Evolutionary conservation across 2,888 invertebrate genomes (phyloP), one percentile per base, ranked within the genome.

Genomic region (Carabus problematicus): DNA sequence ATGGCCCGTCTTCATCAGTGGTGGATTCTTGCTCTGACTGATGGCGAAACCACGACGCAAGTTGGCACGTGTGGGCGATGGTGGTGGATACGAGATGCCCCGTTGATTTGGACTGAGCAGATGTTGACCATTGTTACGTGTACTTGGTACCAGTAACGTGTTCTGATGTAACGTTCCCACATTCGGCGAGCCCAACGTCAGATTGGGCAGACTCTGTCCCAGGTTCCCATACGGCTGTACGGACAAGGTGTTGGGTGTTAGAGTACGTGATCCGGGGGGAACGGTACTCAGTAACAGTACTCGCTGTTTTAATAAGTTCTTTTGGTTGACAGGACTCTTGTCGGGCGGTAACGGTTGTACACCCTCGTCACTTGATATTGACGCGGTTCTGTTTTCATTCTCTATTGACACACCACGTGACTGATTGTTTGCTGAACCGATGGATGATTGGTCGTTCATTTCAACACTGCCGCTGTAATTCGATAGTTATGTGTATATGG

Each of bases 61-160:
- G 63, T 89, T 89, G 60, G 85, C 89, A 77, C 90, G 87, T 70
- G 86, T 85, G 68, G 86, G 93, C 73, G 92, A 93, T 19, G 92
- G 92, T 7, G 94, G 94, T 66, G 94, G 93, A 80, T 94, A 93
- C 72, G 92, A 93, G 71, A 89, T 89, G 71, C 93, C 93, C 75
- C 89, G 85, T 76, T 88, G 86, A 75, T 88, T 86, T 8, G 89
- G 86, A 77, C 85, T 87, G 75, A 84, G 77, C 75, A 84, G 80
- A 75, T 80, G 83, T 70, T 75, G 78, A 70, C 82, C 82, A n/a
- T n/a, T n/a, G 70, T 77, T 80, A 72, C 79, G 80, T 71, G 80
- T 79, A 75, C 83, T 84, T 72, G 86, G 86, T 77, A 86, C 86
- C 74, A 84, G 84, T 74, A 86, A 80, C 70, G 85, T 86, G 77